Evolutionary conservation across 2,797 vertebrate genomes (phyloP).

Genomic region (Micromesistius poutassou): DNA sequence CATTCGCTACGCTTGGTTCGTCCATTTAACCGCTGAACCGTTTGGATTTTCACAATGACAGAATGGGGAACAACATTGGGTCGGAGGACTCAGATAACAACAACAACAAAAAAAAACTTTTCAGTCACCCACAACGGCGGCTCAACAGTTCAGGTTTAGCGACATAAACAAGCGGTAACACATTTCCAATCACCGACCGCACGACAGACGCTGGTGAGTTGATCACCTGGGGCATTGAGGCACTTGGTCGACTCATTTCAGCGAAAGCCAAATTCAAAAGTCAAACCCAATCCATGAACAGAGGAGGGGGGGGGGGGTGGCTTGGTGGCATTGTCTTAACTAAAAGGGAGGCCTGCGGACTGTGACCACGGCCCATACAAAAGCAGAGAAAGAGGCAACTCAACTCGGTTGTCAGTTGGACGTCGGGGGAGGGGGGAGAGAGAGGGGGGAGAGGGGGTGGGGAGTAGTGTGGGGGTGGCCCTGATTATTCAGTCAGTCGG

Average conservation of each 20-base stretch:
- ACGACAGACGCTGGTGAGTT: background rate
- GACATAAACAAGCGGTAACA: background rate
- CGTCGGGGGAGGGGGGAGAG: background rate
- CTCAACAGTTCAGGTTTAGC: background rate
- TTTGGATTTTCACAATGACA: background rate
- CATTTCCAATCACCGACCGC: background rate
- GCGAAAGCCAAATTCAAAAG: constrained; percentile 29
- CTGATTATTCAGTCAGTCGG: constrained; percentile 58
- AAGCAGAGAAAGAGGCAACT: constrained; percentile 52
- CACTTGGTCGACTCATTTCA: no score
- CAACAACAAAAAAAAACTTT: no score
- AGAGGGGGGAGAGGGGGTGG: constrained; percentile 3
- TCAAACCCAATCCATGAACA: constrained; percentile 44
- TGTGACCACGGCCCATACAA: constrained; percentile 59
- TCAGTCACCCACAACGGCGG: background rate
- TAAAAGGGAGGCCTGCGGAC: constrained; percentile 31
- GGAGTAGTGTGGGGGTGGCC: constrained; percentile 28
- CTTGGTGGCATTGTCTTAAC: constrained; percentile 42
- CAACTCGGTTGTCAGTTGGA: constrained; percentile 53
- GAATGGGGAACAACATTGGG: background rate
- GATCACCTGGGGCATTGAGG: background rate
- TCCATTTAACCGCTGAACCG: background rate
- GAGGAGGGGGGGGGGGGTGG: constrained; percentile 11
- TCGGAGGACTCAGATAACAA: background rate
- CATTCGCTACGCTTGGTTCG: background rate